Percentiles rank a stretch among this genome's conserved stretches.
These are phyloP conservation scores for Aphelenchoides avenae DNA, from an alignment of 1,140 invertebrate species.

Conservation along the genomic window DNA sequence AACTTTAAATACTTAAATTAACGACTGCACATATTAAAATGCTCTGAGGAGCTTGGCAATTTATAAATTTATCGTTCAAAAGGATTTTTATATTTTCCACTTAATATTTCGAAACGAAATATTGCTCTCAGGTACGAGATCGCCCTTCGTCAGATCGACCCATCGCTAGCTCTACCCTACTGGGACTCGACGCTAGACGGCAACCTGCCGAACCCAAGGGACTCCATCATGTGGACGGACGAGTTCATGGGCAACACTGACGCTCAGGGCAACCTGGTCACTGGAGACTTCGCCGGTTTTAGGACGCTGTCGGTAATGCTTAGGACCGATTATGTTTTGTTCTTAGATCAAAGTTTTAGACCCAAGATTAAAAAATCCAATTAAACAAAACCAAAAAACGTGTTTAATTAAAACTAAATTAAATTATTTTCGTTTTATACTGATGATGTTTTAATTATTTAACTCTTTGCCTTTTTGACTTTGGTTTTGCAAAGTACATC, in stretches of 20 bases:
- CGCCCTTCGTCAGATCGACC: conserved; percentile 11
- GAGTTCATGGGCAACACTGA: conserved; percentile 50
- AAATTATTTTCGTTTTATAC: neutral
- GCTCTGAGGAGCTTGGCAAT: neutral
- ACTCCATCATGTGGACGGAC: conserved; percentile 58
- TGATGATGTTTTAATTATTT: neutral
- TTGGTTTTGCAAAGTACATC: neutral
- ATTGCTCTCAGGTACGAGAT: neutral
- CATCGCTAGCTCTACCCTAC: conserved; percentile 57
- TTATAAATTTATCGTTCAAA: neutral
- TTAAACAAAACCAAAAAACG: neutral
- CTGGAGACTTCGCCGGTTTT: too few relatives aligned
- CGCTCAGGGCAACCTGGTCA: too few relatives aligned
- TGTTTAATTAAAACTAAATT: conserved; percentile 1
- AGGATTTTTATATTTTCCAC: neutral
- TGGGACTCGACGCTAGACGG: conserved; percentile 60
- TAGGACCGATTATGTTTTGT: neutral
- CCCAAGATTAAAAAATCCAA: neutral
- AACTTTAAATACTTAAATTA: neutral
- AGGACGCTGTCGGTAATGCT: too few relatives aligned
- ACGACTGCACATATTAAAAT: conserved; percentile 1
- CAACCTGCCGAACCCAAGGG: conserved; percentile 48
- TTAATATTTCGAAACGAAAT: neutral
- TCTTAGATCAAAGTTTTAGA: neutral
- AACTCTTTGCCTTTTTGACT: conserved; percentile 5